Conservation (phyloP, 2,797 vertebrate genomes). For the Trematomus bernacchii region DNA sequence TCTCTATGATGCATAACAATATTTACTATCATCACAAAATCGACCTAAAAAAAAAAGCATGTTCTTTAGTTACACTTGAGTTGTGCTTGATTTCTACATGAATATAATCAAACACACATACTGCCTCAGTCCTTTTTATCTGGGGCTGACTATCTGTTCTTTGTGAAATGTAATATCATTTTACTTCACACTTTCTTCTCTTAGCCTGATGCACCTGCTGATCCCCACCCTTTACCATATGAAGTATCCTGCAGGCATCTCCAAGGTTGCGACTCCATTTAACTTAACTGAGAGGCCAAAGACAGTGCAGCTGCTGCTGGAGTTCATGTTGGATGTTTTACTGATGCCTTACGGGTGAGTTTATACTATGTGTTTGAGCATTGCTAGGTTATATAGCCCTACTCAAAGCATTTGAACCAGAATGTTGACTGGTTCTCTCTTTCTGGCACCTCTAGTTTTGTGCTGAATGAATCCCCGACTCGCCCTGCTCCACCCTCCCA, state of each 20-base stretch:
- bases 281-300: slow-evolving; percentile 98
- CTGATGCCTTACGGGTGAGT: slow-evolving; percentile 99
- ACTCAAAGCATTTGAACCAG: neutral
- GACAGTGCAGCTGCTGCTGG: slow-evolving; percentile 96
- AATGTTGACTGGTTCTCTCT: neutral
- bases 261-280: slow-evolving; percentile 91
- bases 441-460: slow-evolving; percentile 86
- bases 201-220: slow-evolving; percentile 98
- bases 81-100: neutral
- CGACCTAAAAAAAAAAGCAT: neutral
- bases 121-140: neutral
- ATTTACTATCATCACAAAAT: neutral
- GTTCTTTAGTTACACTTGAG: neutral
- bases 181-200: slow-evolving; percentile 68
- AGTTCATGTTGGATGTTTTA: slow-evolving; percentile 99
- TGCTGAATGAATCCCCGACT: slow-evolving; percentile 94
- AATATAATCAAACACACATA: neutral
- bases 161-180: neutral
- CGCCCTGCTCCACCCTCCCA: slow-evolving; percentile 91
- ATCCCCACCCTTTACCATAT: slow-evolving; percentile 98
- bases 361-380: neutral
- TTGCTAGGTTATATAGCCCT: neutral
- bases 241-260: slow-evolving; percentile 93
- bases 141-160: neutral
- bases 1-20: neutral